These are phyloP conservation scores for Phallusia fumigata DNA, from an alignment of 23 tunicate species.

Conservation along the genomic window DNA sequence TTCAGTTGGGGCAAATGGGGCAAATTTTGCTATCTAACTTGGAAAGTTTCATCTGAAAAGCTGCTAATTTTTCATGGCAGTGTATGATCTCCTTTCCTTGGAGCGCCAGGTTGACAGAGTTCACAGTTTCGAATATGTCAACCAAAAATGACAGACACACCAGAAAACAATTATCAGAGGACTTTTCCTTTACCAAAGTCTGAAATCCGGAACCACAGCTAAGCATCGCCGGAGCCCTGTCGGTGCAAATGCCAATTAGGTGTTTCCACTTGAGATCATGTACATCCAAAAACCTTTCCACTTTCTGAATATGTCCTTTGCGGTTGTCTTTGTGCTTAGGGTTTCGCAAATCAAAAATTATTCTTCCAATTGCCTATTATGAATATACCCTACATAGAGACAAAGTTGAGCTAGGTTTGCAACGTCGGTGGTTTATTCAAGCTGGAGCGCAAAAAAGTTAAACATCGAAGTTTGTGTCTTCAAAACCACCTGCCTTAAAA, in stretches of 20 bases:
- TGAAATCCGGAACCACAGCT: slow-evolving; percentile 58
- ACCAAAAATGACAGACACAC: slow-evolving; percentile 56
- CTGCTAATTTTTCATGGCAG: slow-evolving; percentile 49
- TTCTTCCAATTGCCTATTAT: slow-evolving; percentile 53
- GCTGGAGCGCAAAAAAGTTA: slow-evolving; percentile 59
- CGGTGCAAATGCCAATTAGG: slow-evolving; percentile 64
- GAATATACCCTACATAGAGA: slow-evolving; percentile 54
- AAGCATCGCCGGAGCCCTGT: slow-evolving; percentile 75
- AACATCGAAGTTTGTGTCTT: slow-evolving; percentile 55
- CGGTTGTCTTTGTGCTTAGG: slow-evolving; percentile 44
- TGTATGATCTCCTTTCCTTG: slow-evolving; percentile 55
- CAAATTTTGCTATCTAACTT: slow-evolving; percentile 36
- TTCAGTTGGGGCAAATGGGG: slow-evolving; percentile 24
- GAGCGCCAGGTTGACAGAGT: slow-evolving; percentile 44
- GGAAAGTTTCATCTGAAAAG: slow-evolving; percentile 50
- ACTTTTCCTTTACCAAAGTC: slow-evolving; percentile 39
- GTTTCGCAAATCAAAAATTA: slow-evolving; percentile 37
- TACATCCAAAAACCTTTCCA: slow-evolving; percentile 44
- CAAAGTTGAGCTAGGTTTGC: slow-evolving; percentile 55
- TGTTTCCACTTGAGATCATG: slow-evolving; percentile 50
- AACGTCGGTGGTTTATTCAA: slow-evolving; percentile 60
- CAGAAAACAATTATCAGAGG: slow-evolving; percentile 53
- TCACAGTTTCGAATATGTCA: slow-evolving; percentile 62
- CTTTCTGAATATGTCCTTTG: slow-evolving; percentile 27
- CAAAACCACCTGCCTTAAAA: slow-evolving; percentile 64